Evolutionary conservation across 2,113 vertebrate genomes (phyloP).

Genomic region (Podarcis muralis): DNA sequence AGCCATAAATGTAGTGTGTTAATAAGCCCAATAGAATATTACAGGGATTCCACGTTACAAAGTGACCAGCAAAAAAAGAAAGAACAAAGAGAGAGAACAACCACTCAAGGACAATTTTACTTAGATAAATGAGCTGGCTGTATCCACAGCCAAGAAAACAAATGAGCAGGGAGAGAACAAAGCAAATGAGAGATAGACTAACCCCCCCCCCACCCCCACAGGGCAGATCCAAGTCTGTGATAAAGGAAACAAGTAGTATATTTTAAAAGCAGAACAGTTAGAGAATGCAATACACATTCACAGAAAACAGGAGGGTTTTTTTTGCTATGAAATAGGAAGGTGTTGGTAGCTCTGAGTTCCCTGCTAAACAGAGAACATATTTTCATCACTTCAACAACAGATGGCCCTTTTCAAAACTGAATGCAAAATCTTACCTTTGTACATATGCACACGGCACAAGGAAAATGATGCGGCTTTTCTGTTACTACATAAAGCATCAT

Average conservation of each 20-base stretch:
- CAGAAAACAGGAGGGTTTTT: neutral
- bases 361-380: neutral
- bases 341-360: neutral
- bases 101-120: slow-evolving; percentile 60
- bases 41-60: slow-evolving; percentile 46
- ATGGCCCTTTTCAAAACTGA: neutral
- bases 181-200: slow-evolving; percentile 64
- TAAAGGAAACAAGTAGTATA: slow-evolving; percentile 34
- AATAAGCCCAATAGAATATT: slow-evolving; percentile 45
- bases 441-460: neutral
- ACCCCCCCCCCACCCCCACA: slow-evolving; percentile 16
- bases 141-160: slow-evolving; percentile 66
- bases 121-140: slow-evolving; percentile 67
- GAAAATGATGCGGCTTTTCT: neutral
- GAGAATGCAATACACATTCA: slow-evolving; percentile 27
- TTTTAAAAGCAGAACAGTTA: slow-evolving; percentile 47
- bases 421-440: neutral
- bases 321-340: neutral
- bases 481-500: neutral
- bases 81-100: slow-evolving; percentile 6
- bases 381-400: neutral
- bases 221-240: slow-evolving; percentile 41
- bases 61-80: slow-evolving; percentile 57
- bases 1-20: slow-evolving; percentile 48
- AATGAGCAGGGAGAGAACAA: slow-evolving; percentile 60